Evolutionary conservation across 1,140 invertebrate genomes (phyloP), one percentile per base, ranked within the genome.

Genomic region (Drosophila arizonae): DNA sequence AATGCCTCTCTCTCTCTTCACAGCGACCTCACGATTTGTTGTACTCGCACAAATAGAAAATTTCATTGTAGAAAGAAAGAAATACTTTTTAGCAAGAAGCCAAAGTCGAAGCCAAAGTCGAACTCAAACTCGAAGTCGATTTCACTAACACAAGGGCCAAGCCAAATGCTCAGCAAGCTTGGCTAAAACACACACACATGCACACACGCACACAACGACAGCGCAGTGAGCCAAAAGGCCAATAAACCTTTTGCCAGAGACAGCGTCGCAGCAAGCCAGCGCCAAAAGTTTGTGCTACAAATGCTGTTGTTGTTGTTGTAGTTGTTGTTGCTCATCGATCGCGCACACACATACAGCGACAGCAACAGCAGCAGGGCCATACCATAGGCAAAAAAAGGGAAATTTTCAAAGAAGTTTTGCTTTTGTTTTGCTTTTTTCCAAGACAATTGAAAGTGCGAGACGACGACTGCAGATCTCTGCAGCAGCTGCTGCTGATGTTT

Each of bases 391-490:
- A 86, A 86, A 74, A 80, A 74, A 77, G 81, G 75, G 79, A 86
- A 81, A 81, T 87, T 77, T 81, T 50, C 48, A 65, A 56, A 64
- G 36, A 51, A 69, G 51, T 48, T 39, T 63, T 56, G 33, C 61
- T 67, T 39, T 50, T 30, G 39, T 55, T 60, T 30, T 57, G 69
- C 21, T 52, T 57, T 66, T 58, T 28, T 69, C 48, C 61, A 50
- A 80, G 74, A 75, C 77, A 85, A 81, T 87, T 86, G 82, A 87
- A 87, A 81, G 81, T 81, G 77, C 55, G 62, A 77, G 61, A 36
- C 55, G 51, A 67, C 66, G 64, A 39, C 50, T 72, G 64, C 48
- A 48, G n/a, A 41, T 66, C 21, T 24, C 21, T 24, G 21, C 21
- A 2, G 56, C 62, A 54, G 26, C 48, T 62, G 43, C 50, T 30